Evolutionary conservation across 2,113 vertebrate genomes (phyloP).

Genomic region (Crotalus horridus): DNA sequence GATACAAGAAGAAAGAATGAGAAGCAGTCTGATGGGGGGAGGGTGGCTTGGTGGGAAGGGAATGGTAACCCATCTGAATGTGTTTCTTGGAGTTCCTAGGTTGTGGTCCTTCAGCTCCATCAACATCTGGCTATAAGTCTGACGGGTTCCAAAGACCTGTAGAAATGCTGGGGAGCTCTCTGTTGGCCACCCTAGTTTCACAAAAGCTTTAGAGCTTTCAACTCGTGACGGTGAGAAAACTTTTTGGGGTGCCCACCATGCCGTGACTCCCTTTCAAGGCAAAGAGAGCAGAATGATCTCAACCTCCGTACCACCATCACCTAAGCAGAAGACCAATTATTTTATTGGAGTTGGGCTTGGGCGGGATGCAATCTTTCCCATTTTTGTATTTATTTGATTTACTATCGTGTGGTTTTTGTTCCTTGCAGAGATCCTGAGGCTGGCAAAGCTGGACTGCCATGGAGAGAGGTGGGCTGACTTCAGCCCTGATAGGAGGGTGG

Average conservation of each 20-base stretch:
- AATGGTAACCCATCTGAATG: background rate
- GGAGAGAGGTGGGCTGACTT: fast-evolving
- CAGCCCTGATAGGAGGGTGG: slow-evolving; percentile 3
- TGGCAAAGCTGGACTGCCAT: background rate
- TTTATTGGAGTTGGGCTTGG: background rate
- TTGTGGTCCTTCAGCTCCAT: background rate
- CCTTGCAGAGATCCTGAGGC: background rate
- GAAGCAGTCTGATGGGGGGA: background rate
- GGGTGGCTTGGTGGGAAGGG: background rate
- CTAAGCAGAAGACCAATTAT: background rate
- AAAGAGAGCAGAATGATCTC: background rate
- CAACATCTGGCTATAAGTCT: background rate
- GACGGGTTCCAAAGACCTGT: background rate
- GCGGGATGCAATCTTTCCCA: background rate
- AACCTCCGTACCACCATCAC: background rate
- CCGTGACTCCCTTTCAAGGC: background rate
- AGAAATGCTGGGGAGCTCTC: background rate
- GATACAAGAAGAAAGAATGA: background rate
- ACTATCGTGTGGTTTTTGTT: background rate
- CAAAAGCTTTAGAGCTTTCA: background rate
- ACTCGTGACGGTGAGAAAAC: background rate
- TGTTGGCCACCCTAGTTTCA: background rate
- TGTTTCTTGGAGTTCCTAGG: background rate
- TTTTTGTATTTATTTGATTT: background rate
- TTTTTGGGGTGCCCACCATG: background rate